Percentiles rank a stretch among this genome's conserved stretches.
phyloP scores from a whole-genome alignment of 2,113 vertebrate species.

The Grammomys surdaster region DNA sequence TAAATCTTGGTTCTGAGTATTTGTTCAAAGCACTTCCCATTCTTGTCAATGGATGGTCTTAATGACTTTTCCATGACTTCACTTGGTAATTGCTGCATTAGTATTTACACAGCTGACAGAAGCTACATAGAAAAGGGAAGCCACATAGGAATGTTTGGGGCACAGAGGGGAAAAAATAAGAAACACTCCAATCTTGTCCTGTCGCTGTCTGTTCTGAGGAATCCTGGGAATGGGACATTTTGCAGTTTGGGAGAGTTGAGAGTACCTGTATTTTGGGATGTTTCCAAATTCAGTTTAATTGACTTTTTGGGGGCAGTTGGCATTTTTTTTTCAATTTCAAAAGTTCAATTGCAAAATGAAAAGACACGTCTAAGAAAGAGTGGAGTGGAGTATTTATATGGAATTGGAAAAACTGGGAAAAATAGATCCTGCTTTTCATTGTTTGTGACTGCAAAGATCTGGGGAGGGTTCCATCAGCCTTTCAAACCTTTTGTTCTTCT shows the following conservation, averaged over 20 bases:
- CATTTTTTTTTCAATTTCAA: constrained; percentile 58
- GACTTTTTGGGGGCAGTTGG: constrained; percentile 66
- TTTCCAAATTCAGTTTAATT: constrained; percentile 77
- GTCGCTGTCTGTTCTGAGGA: constrained; percentile 84
- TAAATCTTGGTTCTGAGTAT: constrained; percentile 78
- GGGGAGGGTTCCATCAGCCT: constrained; percentile 82
- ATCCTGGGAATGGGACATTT: constrained; percentile 77
- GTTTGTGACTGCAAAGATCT: constrained; percentile 84
- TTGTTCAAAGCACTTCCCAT: constrained; percentile 71
- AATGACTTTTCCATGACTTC: constrained; percentile 79
- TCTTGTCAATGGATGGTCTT: constrained; percentile 82
- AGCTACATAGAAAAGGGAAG: constrained; percentile 69
- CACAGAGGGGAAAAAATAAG: constrained; percentile 65
- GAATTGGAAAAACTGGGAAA: constrained; percentile 80
- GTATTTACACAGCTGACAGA: constrained; percentile 79
- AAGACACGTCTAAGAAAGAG: constrained; percentile 86
- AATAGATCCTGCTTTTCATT: constrained; percentile 99
- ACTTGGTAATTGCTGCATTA: constrained; percentile 72
- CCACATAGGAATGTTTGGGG: constrained; percentile 69
- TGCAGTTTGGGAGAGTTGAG: constrained; percentile 79
- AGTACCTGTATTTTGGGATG: constrained; percentile 75
- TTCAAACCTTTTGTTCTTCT: constrained; percentile 84
- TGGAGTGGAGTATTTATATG: constrained; percentile 85
- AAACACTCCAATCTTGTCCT: constrained; percentile 84
- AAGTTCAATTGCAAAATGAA: constrained; percentile 73